Conservation (phyloP, 2,113 vertebrate species). For the Castor canadensis region DNA sequence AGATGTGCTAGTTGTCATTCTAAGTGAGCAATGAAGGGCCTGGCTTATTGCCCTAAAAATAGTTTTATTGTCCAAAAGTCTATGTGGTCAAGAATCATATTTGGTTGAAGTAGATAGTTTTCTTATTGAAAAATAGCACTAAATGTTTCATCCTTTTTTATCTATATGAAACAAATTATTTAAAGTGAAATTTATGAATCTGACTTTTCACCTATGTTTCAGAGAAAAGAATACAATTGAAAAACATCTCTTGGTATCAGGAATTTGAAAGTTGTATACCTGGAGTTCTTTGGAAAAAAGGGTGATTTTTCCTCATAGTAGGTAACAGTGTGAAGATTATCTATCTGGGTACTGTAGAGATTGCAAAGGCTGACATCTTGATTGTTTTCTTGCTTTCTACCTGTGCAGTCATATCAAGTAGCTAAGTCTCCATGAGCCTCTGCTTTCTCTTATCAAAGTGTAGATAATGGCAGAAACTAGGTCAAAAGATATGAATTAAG, state of each 20-base stretch:
- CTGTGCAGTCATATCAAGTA: not conserved
- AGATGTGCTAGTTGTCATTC: not conserved
- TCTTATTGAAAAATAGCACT: slow-evolving; percentile 16
- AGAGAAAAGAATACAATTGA: not conserved
- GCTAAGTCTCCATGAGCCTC: not conserved
- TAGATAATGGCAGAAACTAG: not conserved
- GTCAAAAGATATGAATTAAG: not conserved
- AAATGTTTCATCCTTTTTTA: not conserved
- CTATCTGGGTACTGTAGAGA: not conserved
- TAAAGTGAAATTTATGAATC: slow-evolving; percentile 29
- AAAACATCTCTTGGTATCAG: not conserved
- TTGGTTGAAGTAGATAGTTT: not conserved
- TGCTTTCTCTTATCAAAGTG: not conserved
- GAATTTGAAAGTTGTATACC: not conserved
- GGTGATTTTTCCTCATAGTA: not conserved
- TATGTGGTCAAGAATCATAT: not conserved
- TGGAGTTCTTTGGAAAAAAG: not conserved
- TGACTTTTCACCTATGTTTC: slow-evolving; percentile 13
- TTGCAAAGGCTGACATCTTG: not conserved
- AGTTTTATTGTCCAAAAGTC: not conserved
- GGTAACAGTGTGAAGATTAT: not conserved
- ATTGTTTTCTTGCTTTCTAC: not conserved
- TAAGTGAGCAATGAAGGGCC: not conserved
- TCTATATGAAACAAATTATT: slow-evolving; percentile 16
- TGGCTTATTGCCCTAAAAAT: not conserved